Conservation (phyloP, 2,113 vertebrate species). For the Stigmatopora argus region DNA sequence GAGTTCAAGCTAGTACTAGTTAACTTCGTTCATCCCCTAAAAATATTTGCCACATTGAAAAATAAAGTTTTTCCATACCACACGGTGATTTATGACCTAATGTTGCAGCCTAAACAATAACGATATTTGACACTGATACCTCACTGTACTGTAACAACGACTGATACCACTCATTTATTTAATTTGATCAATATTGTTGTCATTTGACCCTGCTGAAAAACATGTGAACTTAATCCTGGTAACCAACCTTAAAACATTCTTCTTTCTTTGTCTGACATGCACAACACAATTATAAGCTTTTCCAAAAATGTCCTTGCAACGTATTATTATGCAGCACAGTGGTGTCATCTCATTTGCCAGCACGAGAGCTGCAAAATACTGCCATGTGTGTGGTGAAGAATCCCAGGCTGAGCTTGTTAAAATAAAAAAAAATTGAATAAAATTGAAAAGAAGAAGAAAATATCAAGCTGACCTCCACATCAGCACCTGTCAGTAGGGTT, state of each 20-base stretch:
- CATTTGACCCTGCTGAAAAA: not conserved
- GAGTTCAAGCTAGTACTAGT: not conserved
- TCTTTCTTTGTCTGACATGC: not conserved
- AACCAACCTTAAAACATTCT: not conserved
- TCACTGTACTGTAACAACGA: too few relatives aligned
- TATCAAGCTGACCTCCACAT: conserved; percentile 53
- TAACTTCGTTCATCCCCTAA: not conserved
- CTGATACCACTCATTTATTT: too few relatives aligned
- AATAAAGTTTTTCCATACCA: not conserved
- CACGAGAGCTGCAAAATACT: conserved; percentile 45
- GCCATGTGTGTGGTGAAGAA: conserved; percentile 53
- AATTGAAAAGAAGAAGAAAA: conserved; percentile 27
- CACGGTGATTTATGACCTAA: not conserved
- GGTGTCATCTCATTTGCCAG: conserved; percentile 41
- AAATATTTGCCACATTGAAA: not conserved
- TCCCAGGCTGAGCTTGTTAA: conserved; percentile 51
- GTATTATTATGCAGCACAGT: conserved; percentile 27
- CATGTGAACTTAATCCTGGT: not conserved
- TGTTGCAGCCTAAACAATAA: not conserved
- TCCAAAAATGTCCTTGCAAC: conserved; percentile 15
- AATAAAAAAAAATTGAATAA: conserved; percentile 34
- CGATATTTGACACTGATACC: not conserved
- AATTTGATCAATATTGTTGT: too few relatives aligned
- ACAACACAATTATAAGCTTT: conserved; percentile 3
- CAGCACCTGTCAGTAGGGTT: conserved; percentile 62